Evolutionary conservation across 2,888 invertebrate species (phyloP).

Genomic region (Drosophila tanythrix): DNA sequence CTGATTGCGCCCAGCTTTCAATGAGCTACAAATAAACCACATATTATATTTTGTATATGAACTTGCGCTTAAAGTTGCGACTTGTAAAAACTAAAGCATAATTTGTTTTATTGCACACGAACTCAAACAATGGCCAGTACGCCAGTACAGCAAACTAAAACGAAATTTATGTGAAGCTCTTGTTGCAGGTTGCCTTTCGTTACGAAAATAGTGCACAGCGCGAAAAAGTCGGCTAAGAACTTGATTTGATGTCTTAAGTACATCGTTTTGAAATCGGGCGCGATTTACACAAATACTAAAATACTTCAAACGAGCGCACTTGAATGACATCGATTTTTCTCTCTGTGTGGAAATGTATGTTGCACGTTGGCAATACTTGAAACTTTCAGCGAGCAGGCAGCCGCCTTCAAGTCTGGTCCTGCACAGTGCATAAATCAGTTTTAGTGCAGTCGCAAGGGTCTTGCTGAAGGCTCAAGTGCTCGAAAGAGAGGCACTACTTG

Average conservation of each 20-base stretch:
- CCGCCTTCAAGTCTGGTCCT: slow-evolving; percentile 70
- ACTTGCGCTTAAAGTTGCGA: slow-evolving; percentile 16
- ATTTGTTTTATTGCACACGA: slow-evolving; percentile 31
- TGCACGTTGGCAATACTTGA: slow-evolving; percentile 59
- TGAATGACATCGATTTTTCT: background rate
- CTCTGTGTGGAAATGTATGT: slow-evolving; percentile 2
- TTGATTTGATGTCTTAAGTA: background rate
- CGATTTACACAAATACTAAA: background rate
- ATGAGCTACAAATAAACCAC: slow-evolving; percentile 16
- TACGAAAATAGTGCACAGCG: background rate
- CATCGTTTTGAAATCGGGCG: background rate
- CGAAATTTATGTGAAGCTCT: slow-evolving; percentile 30
- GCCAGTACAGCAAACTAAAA: slow-evolving; percentile 7
- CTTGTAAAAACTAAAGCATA: slow-evolving; percentile 22
- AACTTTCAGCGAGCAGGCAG: slow-evolving; percentile 68
- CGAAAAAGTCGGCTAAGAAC: background rate
- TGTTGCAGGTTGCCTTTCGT: slow-evolving; percentile 29
- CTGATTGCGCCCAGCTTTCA: slow-evolving; percentile 31
- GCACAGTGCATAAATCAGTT: slow-evolving; percentile 70
- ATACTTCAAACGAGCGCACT: background rate
- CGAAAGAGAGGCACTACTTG: background rate
- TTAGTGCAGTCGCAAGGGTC: slow-evolving; percentile 66
- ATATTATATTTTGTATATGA: slow-evolving; percentile 49
- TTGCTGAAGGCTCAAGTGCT: slow-evolving; percentile 68
- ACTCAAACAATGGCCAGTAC: slow-evolving; percentile 21